Base-by-base conservation (phyloP, 1,140 invertebrate genomes). In the Aphidius gifuensis region DNA sequence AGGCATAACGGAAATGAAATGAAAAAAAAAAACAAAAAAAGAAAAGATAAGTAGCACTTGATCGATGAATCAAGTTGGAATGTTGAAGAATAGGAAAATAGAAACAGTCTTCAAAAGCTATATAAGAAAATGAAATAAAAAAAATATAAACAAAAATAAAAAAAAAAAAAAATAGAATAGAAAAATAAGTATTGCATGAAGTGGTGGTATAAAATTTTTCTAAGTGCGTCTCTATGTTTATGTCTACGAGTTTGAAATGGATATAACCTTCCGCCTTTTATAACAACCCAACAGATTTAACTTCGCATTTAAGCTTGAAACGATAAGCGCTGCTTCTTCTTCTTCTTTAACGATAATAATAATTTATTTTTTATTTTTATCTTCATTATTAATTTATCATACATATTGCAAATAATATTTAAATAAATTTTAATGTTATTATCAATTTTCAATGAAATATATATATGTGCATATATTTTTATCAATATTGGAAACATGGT, bases 181-280 rank as follows among this genome's bases (percentile, higher is more conserved):
- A 62, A 58, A 58, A 58, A 51, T 58, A 58, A 58, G 46, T 42
- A 43, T 40, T 44, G 53, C 45, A 40, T 43, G 49, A 51, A 51
- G 32, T 49, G 42, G 42, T 47, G 21, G 55, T 50, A 58, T 66
- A 57, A 58, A 66, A 61, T 60, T 60, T 57, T 51, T 47, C 60
- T 62, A 60, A 64, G 58, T 60, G 58, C 62, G n/a, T 7, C 51
- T 50, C 50, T 64, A 56, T 64, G 50, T 60, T 60, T 60, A 49
- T 62, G 60, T 49, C 60, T n/a, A 47, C 4, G 23, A 32, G 40
- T 55, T 55, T 55, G 40, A n/a, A 42, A 44, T 44, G 43, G 7
- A 44, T 7, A 9, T 5, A 42, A 16, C 40, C 40, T 16, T n/a
- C n/a, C 53, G 23, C 4, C 23, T 32, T 32, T 32, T 32, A 32